Evolutionary conservation across 1,140 invertebrate genomes (phyloP).

Genomic region (Lordiphosa mommai): DNA sequence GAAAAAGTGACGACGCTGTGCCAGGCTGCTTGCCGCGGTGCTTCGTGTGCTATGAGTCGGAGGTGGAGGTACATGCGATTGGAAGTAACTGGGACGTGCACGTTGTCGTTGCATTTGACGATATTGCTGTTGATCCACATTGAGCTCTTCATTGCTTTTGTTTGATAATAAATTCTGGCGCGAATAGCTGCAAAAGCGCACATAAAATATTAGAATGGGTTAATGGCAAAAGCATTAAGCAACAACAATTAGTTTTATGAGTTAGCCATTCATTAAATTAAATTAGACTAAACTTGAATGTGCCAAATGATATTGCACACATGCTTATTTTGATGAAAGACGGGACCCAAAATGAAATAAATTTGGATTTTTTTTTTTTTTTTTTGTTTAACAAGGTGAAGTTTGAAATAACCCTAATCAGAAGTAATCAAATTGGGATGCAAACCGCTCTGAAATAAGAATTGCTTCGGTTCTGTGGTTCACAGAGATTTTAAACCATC

Average conservation of each 20-base stretch:
- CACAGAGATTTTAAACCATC: too few species aligned
- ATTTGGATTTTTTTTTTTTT: too few species aligned
- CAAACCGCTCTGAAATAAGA: too few species aligned
- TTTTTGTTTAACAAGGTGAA: too few species aligned
- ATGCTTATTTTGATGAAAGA: too few species aligned
- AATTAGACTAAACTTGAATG: too few species aligned
- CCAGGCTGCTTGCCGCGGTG: slow-evolving; percentile 27
- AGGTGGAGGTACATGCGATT: slow-evolving; percentile 21
- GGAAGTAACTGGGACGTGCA: slow-evolving; percentile 46
- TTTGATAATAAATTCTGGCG: slow-evolving; percentile 91
- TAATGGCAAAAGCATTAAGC: slow-evolving; percentile 54
- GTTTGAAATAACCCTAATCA: too few species aligned
- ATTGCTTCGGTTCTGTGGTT: too few species aligned
- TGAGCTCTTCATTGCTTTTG: slow-evolving; percentile 83
- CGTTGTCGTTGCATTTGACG: slow-evolving; percentile 49
- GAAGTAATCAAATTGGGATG: too few species aligned
- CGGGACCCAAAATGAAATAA: too few species aligned
- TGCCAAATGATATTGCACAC: too few species aligned
- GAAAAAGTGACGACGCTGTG: slow-evolving; percentile 50
- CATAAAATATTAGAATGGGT: slow-evolving; percentile 55
- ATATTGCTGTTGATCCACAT: slow-evolving; percentile 60
- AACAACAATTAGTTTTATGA: slow-evolving; percentile 15
- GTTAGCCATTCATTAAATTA: too few species aligned
- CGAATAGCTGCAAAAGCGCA: slow-evolving; percentile 85
- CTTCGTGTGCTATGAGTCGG: slow-evolving; percentile 30